Evolutionary conservation across 2,113 vertebrate genomes (phyloP).

Genomic region (Peromyscus polionotus): DNA sequence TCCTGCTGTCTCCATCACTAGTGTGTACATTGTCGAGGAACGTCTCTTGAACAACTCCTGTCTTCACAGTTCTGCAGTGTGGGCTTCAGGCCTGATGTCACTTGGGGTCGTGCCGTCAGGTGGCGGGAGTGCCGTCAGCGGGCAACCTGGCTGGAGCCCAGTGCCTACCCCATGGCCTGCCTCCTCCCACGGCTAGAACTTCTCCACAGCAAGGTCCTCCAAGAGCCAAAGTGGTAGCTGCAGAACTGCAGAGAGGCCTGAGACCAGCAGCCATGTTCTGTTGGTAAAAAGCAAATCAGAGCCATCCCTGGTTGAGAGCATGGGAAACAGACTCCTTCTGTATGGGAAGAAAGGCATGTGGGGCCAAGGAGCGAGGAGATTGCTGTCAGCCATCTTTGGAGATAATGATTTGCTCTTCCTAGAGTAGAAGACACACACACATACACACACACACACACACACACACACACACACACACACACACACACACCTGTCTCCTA

Average conservation of each 20-base stretch:
- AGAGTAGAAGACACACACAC: neutral
- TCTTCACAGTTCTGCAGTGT: neutral
- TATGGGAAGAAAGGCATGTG: neutral
- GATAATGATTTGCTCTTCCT: neutral
- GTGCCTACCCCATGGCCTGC: neutral
- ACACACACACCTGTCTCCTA: no score
- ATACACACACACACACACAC: no score
- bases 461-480: no score
- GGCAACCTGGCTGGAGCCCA: neutral
- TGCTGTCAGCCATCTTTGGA: neutral
- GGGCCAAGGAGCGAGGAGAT: neutral
- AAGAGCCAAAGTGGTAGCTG: neutral
- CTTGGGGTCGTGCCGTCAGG: neutral
- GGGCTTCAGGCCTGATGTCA: neutral
- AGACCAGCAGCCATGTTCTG: neutral
- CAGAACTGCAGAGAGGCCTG: neutral
- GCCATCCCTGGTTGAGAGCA: neutral
- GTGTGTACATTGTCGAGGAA: neutral
- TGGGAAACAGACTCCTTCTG: neutral
- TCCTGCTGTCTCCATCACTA: neutral
- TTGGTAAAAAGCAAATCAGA: neutral
- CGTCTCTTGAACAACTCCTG: neutral
- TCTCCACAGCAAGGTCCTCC: neutral
- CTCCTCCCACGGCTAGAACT: neutral
- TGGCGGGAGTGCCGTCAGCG: no score